Evolutionary conservation across 2,797 vertebrate genomes (phyloP).

Genomic region (Netta rufina): DNA sequence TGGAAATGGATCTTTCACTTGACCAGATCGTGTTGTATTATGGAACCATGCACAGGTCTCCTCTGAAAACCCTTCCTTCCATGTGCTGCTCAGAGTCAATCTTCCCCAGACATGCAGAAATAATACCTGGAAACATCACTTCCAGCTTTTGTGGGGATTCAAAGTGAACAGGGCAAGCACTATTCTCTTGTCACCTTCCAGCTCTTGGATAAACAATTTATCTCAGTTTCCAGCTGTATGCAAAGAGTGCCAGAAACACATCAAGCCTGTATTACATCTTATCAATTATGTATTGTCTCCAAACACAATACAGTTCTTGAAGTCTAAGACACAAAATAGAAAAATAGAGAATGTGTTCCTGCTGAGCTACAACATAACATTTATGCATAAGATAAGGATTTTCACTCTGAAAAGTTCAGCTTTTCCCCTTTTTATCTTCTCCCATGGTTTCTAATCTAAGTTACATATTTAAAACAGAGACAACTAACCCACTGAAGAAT

Average conservation of each 20-base stretch:
- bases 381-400: background rate
- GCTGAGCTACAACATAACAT: background rate
- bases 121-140: background rate
- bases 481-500: background rate
- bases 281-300: background rate
- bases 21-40: background rate
- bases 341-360: background rate
- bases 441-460: background rate
- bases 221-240: background rate
- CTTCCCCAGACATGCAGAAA: background rate
- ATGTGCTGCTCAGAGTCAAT: background rate
- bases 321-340: background rate
- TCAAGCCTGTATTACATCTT: background rate
- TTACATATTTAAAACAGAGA: background rate
- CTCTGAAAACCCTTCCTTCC: background rate
- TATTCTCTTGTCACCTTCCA: background rate
- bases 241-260: background rate
- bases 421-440: background rate
- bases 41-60: background rate
- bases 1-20: background rate
- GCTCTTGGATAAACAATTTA: background rate
- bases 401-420: background rate
- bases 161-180: background rate
- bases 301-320: background rate
- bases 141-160: background rate